Evolutionary conservation across 92 coral and sea anemone genomes (phyloP).

Genomic region (Diadumene lineata): DNA sequence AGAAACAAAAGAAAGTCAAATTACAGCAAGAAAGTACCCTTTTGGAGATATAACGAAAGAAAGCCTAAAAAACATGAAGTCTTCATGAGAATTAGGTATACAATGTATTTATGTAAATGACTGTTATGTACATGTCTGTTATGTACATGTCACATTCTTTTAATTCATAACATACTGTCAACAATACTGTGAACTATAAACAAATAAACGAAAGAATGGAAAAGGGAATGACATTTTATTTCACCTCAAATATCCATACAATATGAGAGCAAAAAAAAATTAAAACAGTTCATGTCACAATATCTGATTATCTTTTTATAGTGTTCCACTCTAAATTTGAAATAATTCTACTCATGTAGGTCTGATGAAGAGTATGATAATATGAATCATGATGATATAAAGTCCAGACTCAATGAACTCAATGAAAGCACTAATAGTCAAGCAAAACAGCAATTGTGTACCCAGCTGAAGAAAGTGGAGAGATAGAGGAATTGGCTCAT

Average conservation of each 20-base stretch:
- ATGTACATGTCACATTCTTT: background rate
- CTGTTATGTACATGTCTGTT: background rate
- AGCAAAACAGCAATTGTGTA: background rate
- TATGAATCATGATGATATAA: slow-evolving; percentile 20
- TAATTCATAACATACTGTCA: background rate
- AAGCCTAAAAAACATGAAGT: slow-evolving; percentile 5
- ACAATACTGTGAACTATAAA: no score
- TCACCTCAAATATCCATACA: no score
- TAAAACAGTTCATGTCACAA: background rate
- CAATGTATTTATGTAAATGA: background rate
- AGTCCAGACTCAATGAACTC: slow-evolving; percentile 13
- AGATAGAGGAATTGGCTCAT: slow-evolving; percentile 29
- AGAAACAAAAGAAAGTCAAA: slow-evolving; percentile 19
- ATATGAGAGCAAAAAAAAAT: no score
- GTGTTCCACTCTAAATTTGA: background rate
- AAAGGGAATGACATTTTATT: no score
- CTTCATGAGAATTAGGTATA: slow-evolving; percentile 27
- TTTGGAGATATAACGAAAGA: slow-evolving; percentile 23
- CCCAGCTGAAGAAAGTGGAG: slow-evolving; percentile 11
- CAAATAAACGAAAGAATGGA: no score
- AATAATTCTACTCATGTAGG: background rate
- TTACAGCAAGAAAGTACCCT: slow-evolving; percentile 27
- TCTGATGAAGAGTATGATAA: slow-evolving; percentile 20
- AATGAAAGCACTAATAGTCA: background rate
- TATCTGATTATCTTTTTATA: background rate